Evolutionary conservation across 2,113 vertebrate genomes (phyloP), one percentile per base, ranked within the genome.

Genomic region (Oreocharis arfaki): DNA sequence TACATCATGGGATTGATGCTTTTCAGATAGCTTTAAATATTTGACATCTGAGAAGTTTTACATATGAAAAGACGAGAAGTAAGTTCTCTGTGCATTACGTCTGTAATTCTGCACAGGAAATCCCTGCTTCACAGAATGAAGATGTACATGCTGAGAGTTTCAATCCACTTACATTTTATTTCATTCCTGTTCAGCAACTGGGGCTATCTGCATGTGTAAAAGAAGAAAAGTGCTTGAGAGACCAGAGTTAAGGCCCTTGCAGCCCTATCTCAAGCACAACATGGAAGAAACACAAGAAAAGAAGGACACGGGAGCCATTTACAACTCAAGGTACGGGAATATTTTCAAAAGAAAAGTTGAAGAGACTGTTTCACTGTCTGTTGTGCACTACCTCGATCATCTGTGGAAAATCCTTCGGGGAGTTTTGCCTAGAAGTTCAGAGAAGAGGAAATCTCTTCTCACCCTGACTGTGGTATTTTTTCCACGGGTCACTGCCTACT

Each of bases 401-500:
- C 57, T 37, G 23, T 26, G 23, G 57, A 26, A 59, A 59, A 17
- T 37, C 57, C n/a, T 16, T 37, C 11, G 23, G 57, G n/a, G 16
- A 59, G 57, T 59, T 59, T 37, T 37, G n/a, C n/a, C n/a, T 37
- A 26, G 16, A 37, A 59, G n/a, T 37, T 35, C n/a, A 59, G n/a
- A 23, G 23, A 59, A 59, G n/a, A 59, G 57, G 57, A 59, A 59
- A 59, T 37, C 57, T 24, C n/a, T 97, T 97, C 96, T 95, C 95
- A 91, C 74, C 92, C 77, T 27, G 68, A 19, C 79, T 9, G 6
- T 28, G 92, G 50, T 91, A 18, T 79, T 92, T 95, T 93, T 93
- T 93, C 92, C 89, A 77, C 16, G 92, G 90, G 95, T 80, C 97
- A 93, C 95, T 97, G 94, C 96, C 92, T 94, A 52, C 87, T 96